Base-by-base conservation (phyloP, 2,113 vertebrate species). In the Climacteris rufus region DNA sequence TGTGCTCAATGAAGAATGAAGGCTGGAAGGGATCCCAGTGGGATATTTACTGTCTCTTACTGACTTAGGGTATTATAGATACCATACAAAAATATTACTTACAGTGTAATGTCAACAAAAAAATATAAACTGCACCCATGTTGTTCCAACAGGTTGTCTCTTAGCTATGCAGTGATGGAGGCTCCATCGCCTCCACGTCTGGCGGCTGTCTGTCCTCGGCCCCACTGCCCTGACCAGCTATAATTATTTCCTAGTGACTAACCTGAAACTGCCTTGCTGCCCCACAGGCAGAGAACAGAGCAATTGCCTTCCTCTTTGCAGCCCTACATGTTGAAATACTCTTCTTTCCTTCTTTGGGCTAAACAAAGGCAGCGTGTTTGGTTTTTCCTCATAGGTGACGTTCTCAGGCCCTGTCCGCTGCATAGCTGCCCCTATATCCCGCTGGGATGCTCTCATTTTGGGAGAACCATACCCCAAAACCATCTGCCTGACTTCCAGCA, bases 381-480 rank as follows among this genome's bases (percentile, higher is more conserved):
- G 39, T 31, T 57, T 80, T 60, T 39, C 54, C 45, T 61, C 1
- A 0, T 0, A 10, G n/a, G 6, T 74, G 68, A 14, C 15, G 15
- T 33, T 80, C 76, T 65, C 56, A 50, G 49, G 35, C 4, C 28
- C 50, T 24, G 13, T 25, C 61, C 78, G 45, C 37, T 35, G 20
- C 2, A 0, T 1, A 4, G 47, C 28, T 59, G 47, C 11, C 30
- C 35, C 16, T 4, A 0, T 40, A 42, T 75, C 63, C 7, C 6
- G 30, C 10, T 4, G 3, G 4, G 23, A 7, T 33, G 17, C 4
- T 1, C 31, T n/a, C 0, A 0, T 76, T 68, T 53, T 74, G 0
- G 4, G 40, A 68, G 31, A 65, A 35, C 81, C 27, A 1, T 25
- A 35, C 6, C 14, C 52, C 44, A 9, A 82, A 75, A 59, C 50